A percentile compares a stretch with the other conserved stretches of the same genome.
phyloP scores from a whole-genome alignment of 2,113 vertebrate species.

The Nothocercus nigrocapillus region DNA sequence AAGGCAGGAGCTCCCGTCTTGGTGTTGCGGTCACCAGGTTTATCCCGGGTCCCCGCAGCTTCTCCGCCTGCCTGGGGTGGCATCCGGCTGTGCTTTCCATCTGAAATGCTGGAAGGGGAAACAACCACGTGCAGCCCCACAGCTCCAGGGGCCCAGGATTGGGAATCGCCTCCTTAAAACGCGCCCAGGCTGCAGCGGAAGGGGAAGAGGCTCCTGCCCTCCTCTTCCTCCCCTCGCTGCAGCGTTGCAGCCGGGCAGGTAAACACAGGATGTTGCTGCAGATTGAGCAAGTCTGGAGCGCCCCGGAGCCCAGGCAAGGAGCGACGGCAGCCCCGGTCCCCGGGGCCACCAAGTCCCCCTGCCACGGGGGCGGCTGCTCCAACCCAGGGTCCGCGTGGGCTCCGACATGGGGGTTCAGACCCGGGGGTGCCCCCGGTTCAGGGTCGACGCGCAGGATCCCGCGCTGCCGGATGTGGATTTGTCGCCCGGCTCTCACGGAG shows the following conservation, averaged over 20 bases:
- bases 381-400: too few species aligned
- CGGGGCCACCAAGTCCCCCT: too few species aligned
- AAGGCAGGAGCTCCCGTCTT: background rate
- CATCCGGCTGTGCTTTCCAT: background rate
- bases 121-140: rapidly evolving
- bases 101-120: background rate
- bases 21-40: background rate
- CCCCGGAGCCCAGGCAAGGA: too few species aligned
- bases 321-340: too few species aligned
- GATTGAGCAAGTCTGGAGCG: too few species aligned
- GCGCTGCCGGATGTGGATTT: rapidly evolving
- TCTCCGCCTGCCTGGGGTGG: rapidly evolving
- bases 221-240: background rate
- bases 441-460: too few species aligned
- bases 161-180: background rate
- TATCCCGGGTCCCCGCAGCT: background rate
- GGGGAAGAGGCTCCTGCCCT: constrained; percentile 26
- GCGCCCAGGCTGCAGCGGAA: background rate
- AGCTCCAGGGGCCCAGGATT: rapidly evolving
- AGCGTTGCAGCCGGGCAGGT: background rate
- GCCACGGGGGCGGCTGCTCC: too few species aligned
- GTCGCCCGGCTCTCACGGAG: rapidly evolving
- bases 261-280: constrained; percentile 53
- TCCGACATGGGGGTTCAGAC: too few species aligned
- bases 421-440: too few species aligned